phyloP scores from a whole-genome alignment of 2,113 vertebrate species.

The Desmodus rotundus region DNA sequence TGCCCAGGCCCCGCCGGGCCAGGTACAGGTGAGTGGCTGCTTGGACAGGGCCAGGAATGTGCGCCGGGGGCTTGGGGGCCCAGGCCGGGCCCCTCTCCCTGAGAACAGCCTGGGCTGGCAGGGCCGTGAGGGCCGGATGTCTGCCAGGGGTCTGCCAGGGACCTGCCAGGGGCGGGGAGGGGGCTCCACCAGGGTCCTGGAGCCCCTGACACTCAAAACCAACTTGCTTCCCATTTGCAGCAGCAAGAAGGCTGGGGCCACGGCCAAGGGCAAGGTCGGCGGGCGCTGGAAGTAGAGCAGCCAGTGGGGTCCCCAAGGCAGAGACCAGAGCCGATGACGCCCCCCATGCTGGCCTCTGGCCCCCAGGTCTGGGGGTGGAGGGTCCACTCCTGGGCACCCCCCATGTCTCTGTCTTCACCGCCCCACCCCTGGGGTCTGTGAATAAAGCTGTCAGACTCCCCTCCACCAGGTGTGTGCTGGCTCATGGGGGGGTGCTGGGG shows the following conservation, averaged over 20 bases:
- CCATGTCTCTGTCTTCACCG: not conserved
- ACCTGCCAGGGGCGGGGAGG: rapidly evolving
- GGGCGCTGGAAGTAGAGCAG: constrained; percentile 94
- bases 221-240: constrained; percentile 76
- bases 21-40: constrained; percentile 44
- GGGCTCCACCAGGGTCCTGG: rapidly evolving
- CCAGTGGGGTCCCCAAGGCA: not conserved
- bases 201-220: not conserved
- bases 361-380: not conserved
- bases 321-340: not conserved
- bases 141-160: rapidly evolving
- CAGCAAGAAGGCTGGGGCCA: constrained; percentile 94
- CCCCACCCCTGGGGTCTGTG: constrained; percentile 2
- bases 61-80: rapidly evolving
- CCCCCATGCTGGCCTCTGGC: rapidly evolving
- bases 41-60: not conserved
- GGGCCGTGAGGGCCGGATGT: not conserved
- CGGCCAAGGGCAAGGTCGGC: constrained; percentile 86
- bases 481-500: not conserved
- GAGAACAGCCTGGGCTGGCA: not conserved
- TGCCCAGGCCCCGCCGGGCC: not conserved
- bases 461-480: not conserved
- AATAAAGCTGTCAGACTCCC: constrained; percentile 65
- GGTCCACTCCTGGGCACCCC: rapidly evolving
- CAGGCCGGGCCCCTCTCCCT: rapidly evolving